These are phyloP conservation scores for Pipistrellus pipistrellus DNA, from an alignment of 2,797 vertebrate species.

Conservation along the genomic window DNA sequence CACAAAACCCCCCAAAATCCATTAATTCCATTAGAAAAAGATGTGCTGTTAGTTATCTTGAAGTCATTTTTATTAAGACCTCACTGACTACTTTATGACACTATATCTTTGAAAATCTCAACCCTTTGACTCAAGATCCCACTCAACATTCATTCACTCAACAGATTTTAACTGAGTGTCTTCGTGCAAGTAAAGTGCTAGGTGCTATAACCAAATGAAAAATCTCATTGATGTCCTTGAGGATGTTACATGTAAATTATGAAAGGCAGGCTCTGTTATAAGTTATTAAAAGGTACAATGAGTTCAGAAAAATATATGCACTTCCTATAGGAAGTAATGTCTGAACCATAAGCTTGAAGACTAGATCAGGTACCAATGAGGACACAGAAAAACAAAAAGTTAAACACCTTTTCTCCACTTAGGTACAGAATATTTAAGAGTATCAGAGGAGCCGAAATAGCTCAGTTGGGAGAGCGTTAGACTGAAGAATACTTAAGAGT, in stretches of 20 bases:
- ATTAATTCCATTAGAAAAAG: neutral
- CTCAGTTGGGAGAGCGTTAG: slow-evolving; percentile 87
- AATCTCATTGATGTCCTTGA: neutral
- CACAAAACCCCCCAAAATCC: neutral
- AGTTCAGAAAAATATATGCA: slow-evolving; percentile 22
- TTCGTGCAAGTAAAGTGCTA: neutral
- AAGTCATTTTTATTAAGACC: neutral
- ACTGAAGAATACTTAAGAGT: slow-evolving; percentile 85
- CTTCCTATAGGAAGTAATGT: slow-evolving; percentile 36
- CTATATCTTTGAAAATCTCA: slow-evolving; percentile 43
- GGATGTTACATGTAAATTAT: neutral
- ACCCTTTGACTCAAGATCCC: neutral
- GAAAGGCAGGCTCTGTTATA: neutral
- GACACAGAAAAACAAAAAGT: slow-evolving; percentile 36
- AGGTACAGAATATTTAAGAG: neutral
- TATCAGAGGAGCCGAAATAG: slow-evolving; percentile 74
- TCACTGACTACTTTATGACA: neutral
- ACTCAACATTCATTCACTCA: slow-evolving; percentile 7
- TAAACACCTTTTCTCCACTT: neutral
- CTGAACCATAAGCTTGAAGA: slow-evolving; percentile 29
- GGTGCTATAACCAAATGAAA: neutral
- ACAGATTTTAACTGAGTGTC: slow-evolving; percentile 3
- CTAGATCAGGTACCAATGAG: neutral
- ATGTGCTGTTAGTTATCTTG: neutral
- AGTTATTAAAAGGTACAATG: neutral